Conservation (phyloP, 2,113 vertebrate species). For the Piprites chloris region DNA sequence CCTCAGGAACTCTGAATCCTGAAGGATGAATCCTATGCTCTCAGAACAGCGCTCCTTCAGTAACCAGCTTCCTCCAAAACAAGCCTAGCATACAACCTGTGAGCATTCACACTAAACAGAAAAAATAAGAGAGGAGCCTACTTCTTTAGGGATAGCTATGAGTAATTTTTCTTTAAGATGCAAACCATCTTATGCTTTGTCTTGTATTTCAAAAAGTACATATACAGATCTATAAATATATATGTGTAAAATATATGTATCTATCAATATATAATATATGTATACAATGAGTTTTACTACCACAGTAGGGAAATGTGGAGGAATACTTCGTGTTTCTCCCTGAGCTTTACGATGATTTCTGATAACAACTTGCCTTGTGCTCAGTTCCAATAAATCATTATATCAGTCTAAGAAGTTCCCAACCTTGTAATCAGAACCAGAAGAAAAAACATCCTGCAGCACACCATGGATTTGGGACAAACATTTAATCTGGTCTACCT, state of each 20-base stretch:
- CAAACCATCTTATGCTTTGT: not conserved
- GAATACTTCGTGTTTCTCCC: not conserved
- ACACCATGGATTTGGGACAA: not conserved
- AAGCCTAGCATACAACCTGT: not conserved
- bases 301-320: not conserved
- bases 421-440: not conserved
- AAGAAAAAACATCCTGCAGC: not conserved
- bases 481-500: not conserved
- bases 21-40: not conserved
- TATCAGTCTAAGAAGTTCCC: not conserved
- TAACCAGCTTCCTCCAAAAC: not conserved
- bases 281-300: not conserved
- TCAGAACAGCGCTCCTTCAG: not conserved
- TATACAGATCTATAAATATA: not conserved
- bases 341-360: not conserved
- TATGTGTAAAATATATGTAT: too few species aligned
- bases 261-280: not conserved
- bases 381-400: not conserved
- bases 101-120: not conserved
- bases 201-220: not conserved
- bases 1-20: constrained; percentile 15
- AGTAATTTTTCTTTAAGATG: not conserved
- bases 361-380: not conserved
- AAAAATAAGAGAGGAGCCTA: not conserved
- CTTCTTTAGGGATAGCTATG: not conserved